Evolutionary conservation across 2,888 invertebrate genomes (phyloP), one percentile per base, ranked within the genome.

Genomic region (Pherbina coryleti): DNA sequence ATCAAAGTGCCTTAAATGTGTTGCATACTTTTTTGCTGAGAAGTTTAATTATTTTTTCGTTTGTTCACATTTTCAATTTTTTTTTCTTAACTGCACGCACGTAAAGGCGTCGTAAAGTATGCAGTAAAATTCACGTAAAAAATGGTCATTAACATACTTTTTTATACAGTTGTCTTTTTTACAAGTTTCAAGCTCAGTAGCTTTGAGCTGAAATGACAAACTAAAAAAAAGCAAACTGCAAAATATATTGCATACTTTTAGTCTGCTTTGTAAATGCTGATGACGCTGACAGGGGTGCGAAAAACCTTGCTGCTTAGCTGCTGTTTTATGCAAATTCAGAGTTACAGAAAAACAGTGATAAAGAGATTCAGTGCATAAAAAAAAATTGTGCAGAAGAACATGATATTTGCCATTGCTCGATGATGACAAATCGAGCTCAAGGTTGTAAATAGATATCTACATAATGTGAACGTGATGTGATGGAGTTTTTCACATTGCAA

Each of bases 91-190:
- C 28, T 1, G n/a, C 67, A 67, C 22, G 66, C 67, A 37, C 37
- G n/a, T n/a, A n/a, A 53, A 67, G 55, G n/a, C 60, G 60, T 60
- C 44, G 57, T 14, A 34, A 37, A 72, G 11, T 37, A 57, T 57
- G 57, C 72, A 72, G 57, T 9, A 57, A 57, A 57, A 57, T 19
- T 19, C 57, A 19, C 19, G 57, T 57, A 14, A 37, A 11, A 49
- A 49, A 64, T 62, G 62, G 60, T 34, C 74, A 70, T 66, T 70
- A 71, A 51, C 57, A 25, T 60, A 78, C 74, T 72, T 69, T 53
- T 69, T 71, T 75, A 75, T 75, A 79, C 75, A 77, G n/a, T 49
- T 76, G 76, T 70, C 71, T 78, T 76, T 60, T 60, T 60, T 28
- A 31, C 14, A 53, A 60, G 28, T 51, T 60, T 37, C 37, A 37